These are phyloP conservation scores for Drosophila histrio DNA, from an alignment of 2,888 invertebrate genomes.

Conservation along the genomic window DNA sequence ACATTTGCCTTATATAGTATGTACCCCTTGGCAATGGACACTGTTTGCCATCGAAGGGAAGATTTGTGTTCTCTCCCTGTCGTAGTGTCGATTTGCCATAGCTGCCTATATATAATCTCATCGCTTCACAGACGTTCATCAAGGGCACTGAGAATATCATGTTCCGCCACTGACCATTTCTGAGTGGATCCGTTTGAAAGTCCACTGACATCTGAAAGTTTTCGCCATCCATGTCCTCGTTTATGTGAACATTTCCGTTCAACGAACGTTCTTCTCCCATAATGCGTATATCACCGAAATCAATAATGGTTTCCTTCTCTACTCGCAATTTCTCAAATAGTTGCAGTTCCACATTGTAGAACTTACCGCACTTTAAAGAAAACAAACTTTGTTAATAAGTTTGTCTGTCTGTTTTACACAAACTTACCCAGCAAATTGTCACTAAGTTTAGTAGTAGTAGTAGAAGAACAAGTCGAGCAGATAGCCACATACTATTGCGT, in stretches of 20 bases:
- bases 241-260: conserved; percentile 27
- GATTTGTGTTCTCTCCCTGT: conserved; percentile 14
- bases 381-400: not conserved
- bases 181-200: conserved; percentile 17
- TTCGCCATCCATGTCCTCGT: conserved; percentile 12
- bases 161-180: conserved; percentile 9
- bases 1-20: conserved; percentile 15
- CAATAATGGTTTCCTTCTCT: conserved; percentile 14
- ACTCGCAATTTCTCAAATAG: conserved; percentile 18
- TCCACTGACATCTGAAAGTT: conserved; percentile 30
- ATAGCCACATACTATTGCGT: conserved; percentile 4
- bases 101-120: conserved; percentile 6
- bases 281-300: conserved; percentile 17
- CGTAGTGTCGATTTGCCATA: conserved; percentile 27
- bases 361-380: not conserved
- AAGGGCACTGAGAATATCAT: conserved; percentile 9
- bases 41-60: conserved; percentile 25
- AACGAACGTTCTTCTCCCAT: conserved; percentile 8
- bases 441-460: too few species aligned
- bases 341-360: conserved; percentile 2
- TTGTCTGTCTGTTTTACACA: not conserved
- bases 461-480: not conserved
- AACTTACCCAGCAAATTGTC: conserved; percentile 1
- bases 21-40: conserved; percentile 28
- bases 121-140: conserved; percentile 21